Evolutionary conservation across 2,797 vertebrate species (phyloP), one percentile per base, ranked within the genome.

Genomic region (Percopsis omiscomaycus): DNA sequence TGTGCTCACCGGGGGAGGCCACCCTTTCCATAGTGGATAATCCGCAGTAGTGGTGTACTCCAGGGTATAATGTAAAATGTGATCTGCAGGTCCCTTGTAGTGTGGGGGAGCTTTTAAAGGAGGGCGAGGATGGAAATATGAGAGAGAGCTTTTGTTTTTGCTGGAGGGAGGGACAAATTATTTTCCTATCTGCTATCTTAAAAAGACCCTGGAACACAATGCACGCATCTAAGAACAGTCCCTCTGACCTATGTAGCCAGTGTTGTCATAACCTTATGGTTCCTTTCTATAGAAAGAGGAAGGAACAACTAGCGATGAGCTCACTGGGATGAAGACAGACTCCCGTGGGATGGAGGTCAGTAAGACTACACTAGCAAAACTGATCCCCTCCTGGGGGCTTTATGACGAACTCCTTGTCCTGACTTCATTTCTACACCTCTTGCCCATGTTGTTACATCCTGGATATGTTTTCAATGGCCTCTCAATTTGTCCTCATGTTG

Each of bases 1-100:
- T 65, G 60, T 70, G 63, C 16, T 81, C 80, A 71, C 61, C 68
- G 61, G 61, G 77, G 50, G 51, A 72, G 69, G 71, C 59, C 50
- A 62, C 37, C 10, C 60, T 66, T 61, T 69, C 14, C 0, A 1
- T 32, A n/a, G 30, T 55, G 52, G 42, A 54, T 62, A n/a, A 42
- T 22, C 12, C 28, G 3, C 4, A 32, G 12, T 14, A 3, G 27
- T 56, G 28, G 3, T 48, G 11, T 48, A 11, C 4, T 49, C 30
- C 55, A 51, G 46, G 29, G 44, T 60, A 37, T 5, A 37, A 66
- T 69, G 64, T 67, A 14, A n/a, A 69, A 74, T 59, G 30, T 15
- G 55, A 68, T 63, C 59, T 64, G 54, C n/a, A 59, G 57, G 1
- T 55, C 47, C 48, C 55, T 22, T 14, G 47, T 51, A 29, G 29